Base-by-base conservation (phyloP, 2,797 vertebrate genomes). In the Furcifer pardalis region DNA sequence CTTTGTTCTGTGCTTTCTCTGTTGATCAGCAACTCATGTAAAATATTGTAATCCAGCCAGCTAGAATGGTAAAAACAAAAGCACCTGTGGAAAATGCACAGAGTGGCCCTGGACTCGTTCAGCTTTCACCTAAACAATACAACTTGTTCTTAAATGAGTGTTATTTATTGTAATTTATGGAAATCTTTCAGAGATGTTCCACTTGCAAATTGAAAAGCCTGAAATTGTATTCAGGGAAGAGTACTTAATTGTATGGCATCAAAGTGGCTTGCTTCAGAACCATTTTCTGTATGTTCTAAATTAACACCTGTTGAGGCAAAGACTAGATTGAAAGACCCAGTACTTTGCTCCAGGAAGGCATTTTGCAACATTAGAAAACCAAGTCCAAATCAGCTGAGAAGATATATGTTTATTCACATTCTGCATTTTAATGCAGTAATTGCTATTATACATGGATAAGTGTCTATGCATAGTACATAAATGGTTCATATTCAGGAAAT, bases 91-190 rank as follows among this genome's bases (percentile, higher is more conserved):
- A 90, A 60, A 83, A 60, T 1, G 80, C 35, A 66, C 68, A 85
- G 77, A 77, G 60, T 82, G 1, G 30, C 27, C 21, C 72, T 62
- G 21, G 77, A 87, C 89, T 83, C 27, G 8, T 74, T 83, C 80
- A 84, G 73, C 86, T 87, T 60, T 77, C 82, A 73, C 81, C 75
- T n/a, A 83, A 79, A 88, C 80, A 72, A 40, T 62, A 71, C 83
- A 83, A 84, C 79, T 32, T 79, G 84, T 87, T 79, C 83, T 90
- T 82, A 90, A 90, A 81, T 86, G 88, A 86, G 88, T 71, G 87
- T 91, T 90, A 92, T 85, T 92, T 91, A 92, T 93, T 91, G 86
- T 93, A 92, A 93, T 92, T 92, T 91, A 93, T 92, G 92, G 92
- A 93, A 93, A 94, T 93, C 77, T 89, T 85, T 86, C 87, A 82